These are phyloP conservation scores for Plemyria rubiginata DNA, from an alignment of 2,888 invertebrate species.

Conservation along the genomic window DNA sequence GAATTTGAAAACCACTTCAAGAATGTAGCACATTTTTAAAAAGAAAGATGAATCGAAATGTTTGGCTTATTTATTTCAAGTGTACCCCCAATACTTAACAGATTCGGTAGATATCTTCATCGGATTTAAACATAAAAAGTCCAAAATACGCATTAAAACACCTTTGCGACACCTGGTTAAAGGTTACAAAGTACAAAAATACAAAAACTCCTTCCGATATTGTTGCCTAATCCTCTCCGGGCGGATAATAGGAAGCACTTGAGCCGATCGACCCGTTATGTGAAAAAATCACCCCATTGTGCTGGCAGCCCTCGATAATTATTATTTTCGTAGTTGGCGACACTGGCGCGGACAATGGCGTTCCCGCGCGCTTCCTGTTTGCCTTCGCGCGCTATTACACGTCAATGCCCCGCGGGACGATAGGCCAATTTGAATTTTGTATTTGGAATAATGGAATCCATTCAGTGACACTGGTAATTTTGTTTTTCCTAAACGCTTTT, in stretches of 20 bases:
- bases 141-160: conserved; percentile 75
- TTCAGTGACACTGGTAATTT: conserved; percentile 69
- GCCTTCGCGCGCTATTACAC: conserved; percentile 84
- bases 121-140: conserved; percentile 66
- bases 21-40: neutral
- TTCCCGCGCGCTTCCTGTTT: conserved; percentile 81
- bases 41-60: neutral
- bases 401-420: conserved; percentile 76
- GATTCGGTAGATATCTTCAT: conserved; percentile 60
- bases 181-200: conserved; percentile 53
- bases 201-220: conserved; percentile 61
- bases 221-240: conserved; percentile 76
- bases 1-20: neutral
- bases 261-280: conserved; percentile 81
- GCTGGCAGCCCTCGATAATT: conserved; percentile 79
- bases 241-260: conserved; percentile 81
- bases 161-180: conserved; percentile 73
- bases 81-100: conserved; percentile 41
- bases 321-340: conserved; percentile 85
- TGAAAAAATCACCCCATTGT: conserved; percentile 69
- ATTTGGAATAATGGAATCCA: conserved; percentile 74
- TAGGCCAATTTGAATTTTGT: conserved; percentile 83
- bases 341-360: conserved; percentile 77
- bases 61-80: conserved; percentile 26
- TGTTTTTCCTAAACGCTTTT: conserved; percentile 58